These are phyloP conservation scores for Muscina levida DNA, from an alignment of 2,888 invertebrate species.

Conservation along the genomic window DNA sequence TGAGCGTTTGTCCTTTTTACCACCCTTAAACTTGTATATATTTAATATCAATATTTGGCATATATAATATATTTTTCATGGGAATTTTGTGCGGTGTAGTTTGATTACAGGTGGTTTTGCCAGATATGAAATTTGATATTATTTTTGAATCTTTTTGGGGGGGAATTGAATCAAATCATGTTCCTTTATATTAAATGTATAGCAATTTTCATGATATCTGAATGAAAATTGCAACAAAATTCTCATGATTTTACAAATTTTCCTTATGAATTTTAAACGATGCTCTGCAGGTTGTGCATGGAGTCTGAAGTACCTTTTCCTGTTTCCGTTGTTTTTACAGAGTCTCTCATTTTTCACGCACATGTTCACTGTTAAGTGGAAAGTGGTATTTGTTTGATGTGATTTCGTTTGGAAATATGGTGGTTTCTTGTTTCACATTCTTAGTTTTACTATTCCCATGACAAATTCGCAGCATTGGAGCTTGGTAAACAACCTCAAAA, in stretches of 20 bases:
- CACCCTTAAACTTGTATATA: constrained; percentile 20
- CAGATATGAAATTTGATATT: constrained; percentile 54
- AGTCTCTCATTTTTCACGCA: neutral
- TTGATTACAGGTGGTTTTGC: constrained; percentile 54
- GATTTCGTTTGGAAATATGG: neutral
- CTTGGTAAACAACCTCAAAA: no score
- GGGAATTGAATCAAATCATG: neutral
- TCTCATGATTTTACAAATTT: neutral
- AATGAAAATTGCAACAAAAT: constrained; percentile 9
- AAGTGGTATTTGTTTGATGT: neutral
- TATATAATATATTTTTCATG: constrained; percentile 44
- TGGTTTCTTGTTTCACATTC: neutral
- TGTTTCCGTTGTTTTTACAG: constrained; percentile 11
- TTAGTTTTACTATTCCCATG: neutral
- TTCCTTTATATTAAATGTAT: neutral
- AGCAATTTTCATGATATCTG: neutral
- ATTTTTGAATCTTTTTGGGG: constrained; percentile 15
- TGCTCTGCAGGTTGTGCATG: neutral
- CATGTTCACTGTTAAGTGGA: neutral
- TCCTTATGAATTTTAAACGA: constrained; percentile 8
- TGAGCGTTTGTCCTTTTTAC: neutral
- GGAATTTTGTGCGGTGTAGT: constrained; percentile 44
- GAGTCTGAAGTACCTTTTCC: constrained; percentile 3
- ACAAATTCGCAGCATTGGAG: neutral
- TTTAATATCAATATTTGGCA: constrained; percentile 15